Conservation (phyloP, 2,797 vertebrate species). For the Staurois parvus region DNA sequence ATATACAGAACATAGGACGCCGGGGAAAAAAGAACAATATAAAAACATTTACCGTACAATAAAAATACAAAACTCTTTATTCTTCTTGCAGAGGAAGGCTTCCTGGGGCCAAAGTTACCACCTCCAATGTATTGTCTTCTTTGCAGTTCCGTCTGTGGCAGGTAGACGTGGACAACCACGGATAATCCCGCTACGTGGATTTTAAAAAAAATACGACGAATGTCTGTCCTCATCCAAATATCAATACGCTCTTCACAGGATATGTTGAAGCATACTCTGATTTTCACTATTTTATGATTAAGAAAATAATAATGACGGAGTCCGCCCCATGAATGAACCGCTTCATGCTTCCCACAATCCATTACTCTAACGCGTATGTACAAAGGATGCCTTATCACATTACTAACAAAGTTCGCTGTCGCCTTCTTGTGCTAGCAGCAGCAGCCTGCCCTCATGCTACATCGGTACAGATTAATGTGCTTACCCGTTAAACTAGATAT, state of each 20-base stretch:
- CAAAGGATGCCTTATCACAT: not conserved
- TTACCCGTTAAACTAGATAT: slow-evolving; percentile 27
- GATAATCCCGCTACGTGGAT: no score
- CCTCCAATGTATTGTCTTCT: no score
- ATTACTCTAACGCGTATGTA: not conserved
- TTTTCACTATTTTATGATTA: not conserved
- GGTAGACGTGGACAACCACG: no score
- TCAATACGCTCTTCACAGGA: no score
- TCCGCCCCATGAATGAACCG: not conserved
- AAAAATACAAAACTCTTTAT: not conserved
- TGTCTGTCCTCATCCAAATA: no score
- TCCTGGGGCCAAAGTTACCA: no score
- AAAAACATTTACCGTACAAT: no score
- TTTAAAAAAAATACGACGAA: no score
- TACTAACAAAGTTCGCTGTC: not conserved
- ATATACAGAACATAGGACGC: not conserved
- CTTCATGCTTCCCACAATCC: not conserved
- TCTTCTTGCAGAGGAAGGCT: no score
- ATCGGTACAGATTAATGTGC: not conserved
- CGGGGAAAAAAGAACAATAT: no score
- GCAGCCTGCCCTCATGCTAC: slow-evolving; percentile 33
- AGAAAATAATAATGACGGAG: not conserved
- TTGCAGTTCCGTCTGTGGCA: no score
- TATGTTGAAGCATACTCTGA: not conserved
- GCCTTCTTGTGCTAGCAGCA: not conserved